Evolutionary conservation across 1,140 invertebrate species (phyloP), one percentile per base, ranked within the genome.

Genomic region (Drosophila kanapiae): DNA sequence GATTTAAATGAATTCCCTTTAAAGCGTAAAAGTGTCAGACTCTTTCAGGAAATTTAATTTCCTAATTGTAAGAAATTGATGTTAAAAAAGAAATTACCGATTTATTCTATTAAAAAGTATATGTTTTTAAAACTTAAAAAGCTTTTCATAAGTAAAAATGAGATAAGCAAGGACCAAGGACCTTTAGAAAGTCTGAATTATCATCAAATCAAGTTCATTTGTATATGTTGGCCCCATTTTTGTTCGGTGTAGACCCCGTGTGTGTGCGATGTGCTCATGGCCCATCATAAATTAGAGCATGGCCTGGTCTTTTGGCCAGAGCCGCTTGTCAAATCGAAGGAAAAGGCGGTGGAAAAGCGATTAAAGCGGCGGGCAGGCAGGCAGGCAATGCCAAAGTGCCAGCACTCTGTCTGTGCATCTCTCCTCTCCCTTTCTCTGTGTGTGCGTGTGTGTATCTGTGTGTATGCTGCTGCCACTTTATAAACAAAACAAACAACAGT

Each of bases 401-500:
- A 64, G 78, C 60, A 70, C 48, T 60, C 47, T 29, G 40, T 61
- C 18, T 48, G 53, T 56, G 35, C 53, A 56, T 56, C 18, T 54
- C 33, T 23, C 18, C 9, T 33, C 42, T 59, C 38, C 29, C 16
- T 61, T 11, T 56, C 33, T 11, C 4, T 14, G 63, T 59, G 37
- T 71, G 40, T 37, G 54, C 18, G 42, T 47, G 57, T 56, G 11
- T 61, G 63, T 42, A 43, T 47, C 42, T 49, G 64, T 74, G 40
- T 84, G 81, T 78, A 45, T 86, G 75, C 64, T 84, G 74, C 84
- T 84, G 74, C 84, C 85, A 90, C 85, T 88, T 88, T 88, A 81
- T 88, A 88, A 88, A 88, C 85, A 88, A 88, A 88, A 88, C 84
- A 88, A 88, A 88, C 84, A 88, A 88, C 69, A 68, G 75, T 88